Evolutionary conservation across 2,888 invertebrate genomes (phyloP).

Genomic region (Acrobeloides nanus): DNA sequence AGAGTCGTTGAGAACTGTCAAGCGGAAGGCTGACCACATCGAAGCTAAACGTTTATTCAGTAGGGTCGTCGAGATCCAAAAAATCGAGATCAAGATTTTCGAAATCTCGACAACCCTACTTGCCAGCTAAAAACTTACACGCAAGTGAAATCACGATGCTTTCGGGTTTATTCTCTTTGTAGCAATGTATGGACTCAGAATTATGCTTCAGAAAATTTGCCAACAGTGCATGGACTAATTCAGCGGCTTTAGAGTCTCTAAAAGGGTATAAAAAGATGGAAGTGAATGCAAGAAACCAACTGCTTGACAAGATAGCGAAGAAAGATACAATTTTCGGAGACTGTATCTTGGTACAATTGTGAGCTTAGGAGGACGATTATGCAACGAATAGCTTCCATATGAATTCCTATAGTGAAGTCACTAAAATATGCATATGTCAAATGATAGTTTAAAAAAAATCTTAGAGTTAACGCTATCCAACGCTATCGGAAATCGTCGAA

Average conservation of each 20-base stretch:
- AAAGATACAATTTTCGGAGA: conserved; percentile 53
- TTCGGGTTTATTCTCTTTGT: conserved; percentile 62
- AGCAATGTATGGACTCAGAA: conserved; percentile 23
- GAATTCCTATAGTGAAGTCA: conserved; percentile 41
- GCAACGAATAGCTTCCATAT: conserved; percentile 56
- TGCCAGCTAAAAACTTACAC: conserved; percentile 55
- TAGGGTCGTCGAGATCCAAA: too few species aligned
- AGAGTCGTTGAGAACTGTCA: conserved; percentile 26
- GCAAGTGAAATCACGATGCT: conserved; percentile 67
- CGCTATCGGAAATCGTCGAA: too few species aligned
- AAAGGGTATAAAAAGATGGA: conserved; percentile 39
- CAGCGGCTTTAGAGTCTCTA: conserved; percentile 47
- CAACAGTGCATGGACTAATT: conserved; percentile 55
- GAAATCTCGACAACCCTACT: not conserved
- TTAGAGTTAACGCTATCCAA: too few species aligned
- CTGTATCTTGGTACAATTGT: conserved; percentile 57
- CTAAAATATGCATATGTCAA: conserved; percentile 25
- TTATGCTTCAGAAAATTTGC: conserved; percentile 55
- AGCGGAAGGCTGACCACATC: conserved; percentile 48
- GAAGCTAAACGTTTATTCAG: conserved; percentile 39
- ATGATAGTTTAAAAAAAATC: conserved; percentile 12
- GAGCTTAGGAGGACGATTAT: conserved; percentile 56
- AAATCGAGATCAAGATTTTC: too few species aligned
- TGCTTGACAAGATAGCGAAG: conserved; percentile 54
- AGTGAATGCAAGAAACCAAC: conserved; percentile 20